These are phyloP conservation scores for Cyprinella venusta DNA, from an alignment of 2,797 vertebrate species.

Conservation along the genomic window DNA sequence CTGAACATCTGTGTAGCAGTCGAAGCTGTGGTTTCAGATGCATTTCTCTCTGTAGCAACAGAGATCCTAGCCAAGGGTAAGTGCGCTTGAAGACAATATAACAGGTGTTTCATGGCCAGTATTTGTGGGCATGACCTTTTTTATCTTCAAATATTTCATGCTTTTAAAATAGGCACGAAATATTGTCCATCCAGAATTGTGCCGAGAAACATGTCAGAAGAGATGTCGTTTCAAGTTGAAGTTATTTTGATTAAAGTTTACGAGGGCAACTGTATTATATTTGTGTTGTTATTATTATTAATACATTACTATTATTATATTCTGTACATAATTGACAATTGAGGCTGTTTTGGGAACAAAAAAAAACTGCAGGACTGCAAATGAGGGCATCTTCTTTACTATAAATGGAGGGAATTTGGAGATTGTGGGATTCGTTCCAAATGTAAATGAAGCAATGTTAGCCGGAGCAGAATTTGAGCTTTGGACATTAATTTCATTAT, in stretches of 20 bases:
- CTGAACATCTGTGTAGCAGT: constrained; percentile 90
- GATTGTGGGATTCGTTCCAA: constrained; percentile 19
- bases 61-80: constrained; percentile 95
- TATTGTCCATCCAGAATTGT: neutral
- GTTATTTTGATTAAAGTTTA: neutral
- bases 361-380: neutral
- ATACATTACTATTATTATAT: neutral
- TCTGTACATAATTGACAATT: neutral
- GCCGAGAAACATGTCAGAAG: neutral
- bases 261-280: neutral
- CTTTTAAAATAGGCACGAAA: neutral
- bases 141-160: neutral
- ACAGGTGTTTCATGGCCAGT: neutral
- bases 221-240: neutral
- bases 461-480: constrained; percentile 1
- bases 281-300: neutral
- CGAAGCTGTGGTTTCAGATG: constrained; percentile 89
- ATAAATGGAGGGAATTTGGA: constrained; percentile 21
- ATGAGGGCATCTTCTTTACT: constrained; percentile 8
- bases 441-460: neutral
- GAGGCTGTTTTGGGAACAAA: neutral
- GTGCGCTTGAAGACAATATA: constrained; percentile 47
- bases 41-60: constrained; percentile 89
- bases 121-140: constrained; percentile 5
- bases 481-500: neutral